These are phyloP conservation scores for Drosophila prosaltans DNA, from an alignment of 1,140 invertebrate genomes.

Conservation along the genomic window DNA sequence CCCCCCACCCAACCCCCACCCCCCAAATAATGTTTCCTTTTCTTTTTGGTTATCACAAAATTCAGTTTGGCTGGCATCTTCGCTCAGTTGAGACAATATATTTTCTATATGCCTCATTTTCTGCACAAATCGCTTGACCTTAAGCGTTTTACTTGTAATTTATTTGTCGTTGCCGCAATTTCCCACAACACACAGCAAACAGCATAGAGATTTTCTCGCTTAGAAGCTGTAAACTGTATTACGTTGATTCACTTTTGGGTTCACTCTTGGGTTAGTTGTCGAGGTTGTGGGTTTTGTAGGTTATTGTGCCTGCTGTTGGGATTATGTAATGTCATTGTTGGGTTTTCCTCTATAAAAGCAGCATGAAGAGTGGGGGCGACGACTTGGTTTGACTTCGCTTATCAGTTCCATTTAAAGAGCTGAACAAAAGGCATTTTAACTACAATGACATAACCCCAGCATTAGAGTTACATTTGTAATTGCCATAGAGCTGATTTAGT, in stretches of 20 bases:
- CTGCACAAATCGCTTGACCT: slow-evolving; percentile 79
- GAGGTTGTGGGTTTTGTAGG: slow-evolving; percentile 55
- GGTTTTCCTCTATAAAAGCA: slow-evolving; percentile 3
- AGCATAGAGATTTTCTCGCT: slow-evolving; percentile 47
- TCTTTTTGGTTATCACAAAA: slow-evolving; percentile 67
- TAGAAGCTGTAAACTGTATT: slow-evolving; percentile 73
- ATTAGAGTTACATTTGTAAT: slow-evolving; percentile 4
- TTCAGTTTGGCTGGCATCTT: slow-evolving; percentile 36
- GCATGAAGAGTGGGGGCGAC: slow-evolving; percentile 22
- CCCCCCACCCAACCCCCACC: slow-evolving; percentile 48
- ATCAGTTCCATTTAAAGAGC: slow-evolving; percentile 53
- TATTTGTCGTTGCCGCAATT: slow-evolving; percentile 76
- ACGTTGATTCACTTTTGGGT: slow-evolving; percentile 55
- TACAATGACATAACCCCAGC: slow-evolving; percentile 42
- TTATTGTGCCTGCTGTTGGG: slow-evolving; percentile 62
- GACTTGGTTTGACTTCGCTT: slow-evolving; percentile 38
- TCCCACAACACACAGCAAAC: slow-evolving; percentile 40
- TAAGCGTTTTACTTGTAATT: slow-evolving; percentile 75
- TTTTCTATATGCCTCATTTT: slow-evolving; percentile 80
- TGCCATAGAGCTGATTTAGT: slow-evolving; percentile 17
- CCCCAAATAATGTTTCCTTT: slow-evolving; percentile 63
- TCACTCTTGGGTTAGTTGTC: slow-evolving; percentile 39
- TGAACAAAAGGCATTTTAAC: slow-evolving; percentile 18
- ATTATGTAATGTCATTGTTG: slow-evolving; percentile 68
- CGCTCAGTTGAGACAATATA: slow-evolving; percentile 57